Conservation (phyloP, 2,888 invertebrate genomes). For the Cantharis lateralis region DNA sequence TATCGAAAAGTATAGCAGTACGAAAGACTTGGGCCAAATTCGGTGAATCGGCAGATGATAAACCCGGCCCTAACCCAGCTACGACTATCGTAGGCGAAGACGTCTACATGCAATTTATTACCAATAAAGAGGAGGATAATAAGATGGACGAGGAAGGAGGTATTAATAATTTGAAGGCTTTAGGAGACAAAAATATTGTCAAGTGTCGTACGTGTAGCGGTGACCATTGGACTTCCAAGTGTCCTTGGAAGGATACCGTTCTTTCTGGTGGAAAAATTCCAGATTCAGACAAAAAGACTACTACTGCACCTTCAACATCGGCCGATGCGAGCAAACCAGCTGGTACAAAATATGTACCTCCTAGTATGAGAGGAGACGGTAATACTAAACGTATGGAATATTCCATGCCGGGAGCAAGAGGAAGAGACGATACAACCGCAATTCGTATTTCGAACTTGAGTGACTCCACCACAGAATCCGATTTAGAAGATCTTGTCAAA, state of each 20-base stretch:
- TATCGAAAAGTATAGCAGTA: conserved; percentile 88
- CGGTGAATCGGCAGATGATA: conserved; percentile 87
- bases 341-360: conserved; percentile 82
- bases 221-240: conserved; percentile 98
- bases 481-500: conserved; percentile 94
- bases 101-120: conserved; percentile 92
- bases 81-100: conserved; percentile 96
- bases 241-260: conserved; percentile 95
- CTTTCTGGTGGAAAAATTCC: conserved; percentile 69
- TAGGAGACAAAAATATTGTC: conserved; percentile 69
- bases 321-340: conserved; percentile 47
- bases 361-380: conserved; percentile 87
- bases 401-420: conserved; percentile 11
- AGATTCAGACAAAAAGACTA: conserved; percentile 59
- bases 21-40: conserved; percentile 96
- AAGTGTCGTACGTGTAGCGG: conserved; percentile 91
- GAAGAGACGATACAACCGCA: conserved; percentile 83
- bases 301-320: conserved; percentile 7
- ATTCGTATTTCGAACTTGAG: conserved; percentile 97
- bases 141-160: conserved; percentile 82
- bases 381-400: conserved; percentile 67
- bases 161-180: conserved; percentile 77
- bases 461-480: conserved; percentile 92
- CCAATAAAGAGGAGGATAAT: conserved; percentile 85
- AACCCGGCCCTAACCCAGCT: conserved; percentile 97